A percentile compares a stretch with the other conserved stretches of the same genome.
These are phyloP conservation scores for Origma solitaria DNA, from an alignment of 2,113 vertebrate genomes.

Conservation along the genomic window DNA sequence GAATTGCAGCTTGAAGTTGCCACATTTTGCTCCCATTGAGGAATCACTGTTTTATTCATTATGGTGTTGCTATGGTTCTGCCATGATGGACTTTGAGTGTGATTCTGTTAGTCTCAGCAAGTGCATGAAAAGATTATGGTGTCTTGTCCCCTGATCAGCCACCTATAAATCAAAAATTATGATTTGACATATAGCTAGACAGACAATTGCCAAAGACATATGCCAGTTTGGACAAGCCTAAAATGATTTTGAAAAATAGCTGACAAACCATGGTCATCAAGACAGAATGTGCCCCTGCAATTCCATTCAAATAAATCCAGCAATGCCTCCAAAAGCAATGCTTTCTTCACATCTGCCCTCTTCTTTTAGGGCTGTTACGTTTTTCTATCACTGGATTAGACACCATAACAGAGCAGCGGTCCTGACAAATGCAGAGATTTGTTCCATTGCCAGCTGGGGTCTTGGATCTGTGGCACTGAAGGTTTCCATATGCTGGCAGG, in stretches of 20 bases:
- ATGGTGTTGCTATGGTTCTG: background rate
- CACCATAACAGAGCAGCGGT: background rate
- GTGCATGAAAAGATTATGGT: background rate
- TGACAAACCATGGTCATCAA: background rate
- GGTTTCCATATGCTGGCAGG: background rate
- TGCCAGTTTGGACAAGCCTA: background rate
- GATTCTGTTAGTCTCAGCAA: background rate
- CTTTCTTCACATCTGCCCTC: background rate
- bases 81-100: background rate
- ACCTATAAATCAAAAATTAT: background rate
- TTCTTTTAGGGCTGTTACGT: background rate
- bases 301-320: background rate
- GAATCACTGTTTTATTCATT: background rate
- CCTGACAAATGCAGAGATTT: background rate
- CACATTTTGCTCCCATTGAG: background rate
- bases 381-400: background rate
- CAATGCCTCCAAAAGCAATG: background rate
- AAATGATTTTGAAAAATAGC: background rate
- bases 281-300: background rate
- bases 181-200: background rate
- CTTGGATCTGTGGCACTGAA: background rate
- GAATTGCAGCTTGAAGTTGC: slow-evolving; percentile 33
- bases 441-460: background rate
- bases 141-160: background rate
- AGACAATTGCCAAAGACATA: background rate